phyloP scores from a whole-genome alignment of 2,797 vertebrate species.

The Poeciliopsis presidionis region DNA sequence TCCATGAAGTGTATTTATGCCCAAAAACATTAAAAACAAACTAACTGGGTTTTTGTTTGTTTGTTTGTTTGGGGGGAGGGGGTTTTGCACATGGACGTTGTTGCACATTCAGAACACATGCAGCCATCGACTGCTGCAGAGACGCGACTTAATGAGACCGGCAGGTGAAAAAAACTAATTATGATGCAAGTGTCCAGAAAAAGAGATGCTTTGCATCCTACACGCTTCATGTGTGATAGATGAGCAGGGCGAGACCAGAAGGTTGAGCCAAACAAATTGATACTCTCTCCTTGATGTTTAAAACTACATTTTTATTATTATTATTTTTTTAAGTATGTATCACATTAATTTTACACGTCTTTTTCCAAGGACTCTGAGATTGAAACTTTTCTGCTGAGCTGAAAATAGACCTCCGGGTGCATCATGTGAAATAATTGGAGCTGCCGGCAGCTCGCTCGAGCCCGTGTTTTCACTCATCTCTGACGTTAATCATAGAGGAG shows the following conservation, averaged over 20 bases:
- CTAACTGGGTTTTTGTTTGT: too few species aligned
- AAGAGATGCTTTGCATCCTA: not conserved
- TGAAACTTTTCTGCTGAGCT: slow-evolving; percentile 27
- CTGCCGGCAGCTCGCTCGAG: slow-evolving; percentile 53
- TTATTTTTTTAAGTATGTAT: too few species aligned
- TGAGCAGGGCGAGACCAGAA: not conserved
- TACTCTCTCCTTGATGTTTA: not conserved
- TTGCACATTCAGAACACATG: not conserved
- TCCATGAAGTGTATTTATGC: not conserved
- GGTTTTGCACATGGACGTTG: not conserved
- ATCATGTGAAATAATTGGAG: slow-evolving; percentile 62
- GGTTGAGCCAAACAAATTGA: not conserved
- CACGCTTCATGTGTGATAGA: not conserved
- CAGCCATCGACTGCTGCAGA: not conserved
- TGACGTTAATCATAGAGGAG: slow-evolving; percentile 53
- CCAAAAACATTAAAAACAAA: not conserved
- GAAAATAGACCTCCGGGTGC: slow-evolving; percentile 56
- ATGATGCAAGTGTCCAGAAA: not conserved
- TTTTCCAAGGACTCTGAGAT: slow-evolving; percentile 4
- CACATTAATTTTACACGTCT: slow-evolving; percentile 14
- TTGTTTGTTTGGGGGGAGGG: too few species aligned
- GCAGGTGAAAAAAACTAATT: not conserved
- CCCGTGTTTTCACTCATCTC: slow-evolving; percentile 53
- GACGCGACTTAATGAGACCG: not conserved
- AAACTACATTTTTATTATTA: not conserved